Conservation (phyloP, 64 coral and sea anemone species). For the Montipora capricornis region DNA sequence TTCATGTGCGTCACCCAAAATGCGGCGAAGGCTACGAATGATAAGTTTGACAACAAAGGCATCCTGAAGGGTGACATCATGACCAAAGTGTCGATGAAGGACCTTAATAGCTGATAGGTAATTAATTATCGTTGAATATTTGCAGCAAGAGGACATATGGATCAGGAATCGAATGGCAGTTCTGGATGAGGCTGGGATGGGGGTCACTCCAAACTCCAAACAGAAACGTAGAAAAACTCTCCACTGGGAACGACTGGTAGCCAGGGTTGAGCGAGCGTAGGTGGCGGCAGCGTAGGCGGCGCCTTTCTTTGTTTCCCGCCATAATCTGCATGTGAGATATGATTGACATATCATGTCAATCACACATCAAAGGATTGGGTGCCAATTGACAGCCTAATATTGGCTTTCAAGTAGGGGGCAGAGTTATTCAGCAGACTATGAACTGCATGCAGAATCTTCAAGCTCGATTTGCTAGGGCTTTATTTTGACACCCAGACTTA, state of each 20-base stretch:
- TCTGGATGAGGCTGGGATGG: not conserved
- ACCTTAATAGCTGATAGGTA: constrained; percentile 16
- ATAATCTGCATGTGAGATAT: too few relatives aligned
- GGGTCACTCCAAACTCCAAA: not conserved
- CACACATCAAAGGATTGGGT: too few relatives aligned
- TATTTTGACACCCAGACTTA: too few relatives aligned
- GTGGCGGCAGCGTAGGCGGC: not conserved
- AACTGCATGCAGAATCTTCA: too few relatives aligned
- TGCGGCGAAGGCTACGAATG: not conserved
- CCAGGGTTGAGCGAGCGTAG: not conserved
- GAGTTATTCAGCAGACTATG: too few relatives aligned
- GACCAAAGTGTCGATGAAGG: constrained; percentile 14
- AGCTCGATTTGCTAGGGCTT: too few relatives aligned
- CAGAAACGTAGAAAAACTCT: constrained; percentile 8
- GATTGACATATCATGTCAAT: too few relatives aligned
- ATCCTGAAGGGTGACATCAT: constrained; percentile 41
- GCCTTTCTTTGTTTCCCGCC: too few relatives aligned
- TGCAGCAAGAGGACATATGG: not conserved
- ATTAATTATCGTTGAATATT: constrained; percentile 18
- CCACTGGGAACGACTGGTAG: constrained; percentile 20
- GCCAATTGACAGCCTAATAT: too few relatives aligned
- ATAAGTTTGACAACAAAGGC: constrained; percentile 9
- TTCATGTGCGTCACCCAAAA: too few relatives aligned
- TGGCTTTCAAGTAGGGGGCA: too few relatives aligned
- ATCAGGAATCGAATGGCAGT: constrained; percentile 7